Base-by-base conservation (phyloP, 1,140 invertebrate genomes). In the Solenopsis invicta region DNA sequence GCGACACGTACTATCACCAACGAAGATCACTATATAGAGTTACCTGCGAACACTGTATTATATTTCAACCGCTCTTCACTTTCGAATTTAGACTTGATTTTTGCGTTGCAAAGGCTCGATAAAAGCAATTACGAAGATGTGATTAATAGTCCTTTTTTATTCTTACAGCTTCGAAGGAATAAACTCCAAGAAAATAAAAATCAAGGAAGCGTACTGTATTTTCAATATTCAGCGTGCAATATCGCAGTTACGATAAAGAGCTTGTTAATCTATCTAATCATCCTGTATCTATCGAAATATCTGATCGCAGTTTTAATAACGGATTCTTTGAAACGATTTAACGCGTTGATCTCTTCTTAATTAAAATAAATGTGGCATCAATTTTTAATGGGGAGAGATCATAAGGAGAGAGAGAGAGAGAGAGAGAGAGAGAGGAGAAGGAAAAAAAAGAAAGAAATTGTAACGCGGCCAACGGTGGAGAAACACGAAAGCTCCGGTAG, bases 381-480 rank as follows among this genome's bases (percentile, higher is more conserved):
- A 41, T 81, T 81, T 69, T 81, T 74, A 54, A 74, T 41, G 50
- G n/a, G 13, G 21, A 64, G 16, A 45, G 74, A 77, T 54, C 54
- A 29, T 12, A 41, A 21, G 34, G 59, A 59, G 54, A 41, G 21
- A 18, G 34, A 48, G 10, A 48, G 45, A 56, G 54, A 56, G 5
- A 41, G 5, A 29, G 45, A 37, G 29, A 29, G n/a, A 29, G 29
- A 29, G 2, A 29, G 64, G 61, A 62, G 48, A 64, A 3, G 37
- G 56, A 77, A 80, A 76, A 84, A 84, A 78, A 37, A 86, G 80
- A 74, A 37, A 62, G 74, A 64, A 76, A 41, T 13, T 72, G 67
- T 87, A 64, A 72, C 45, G 86, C 76, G 54, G 50, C 41, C 59
- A 75, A 84, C 67, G 69, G 80, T 24, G 9, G 54, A 62, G 69